These are phyloP conservation scores for Eretmochelys imbricata DNA, from an alignment of 2,113 vertebrate genomes.

Conservation along the genomic window DNA sequence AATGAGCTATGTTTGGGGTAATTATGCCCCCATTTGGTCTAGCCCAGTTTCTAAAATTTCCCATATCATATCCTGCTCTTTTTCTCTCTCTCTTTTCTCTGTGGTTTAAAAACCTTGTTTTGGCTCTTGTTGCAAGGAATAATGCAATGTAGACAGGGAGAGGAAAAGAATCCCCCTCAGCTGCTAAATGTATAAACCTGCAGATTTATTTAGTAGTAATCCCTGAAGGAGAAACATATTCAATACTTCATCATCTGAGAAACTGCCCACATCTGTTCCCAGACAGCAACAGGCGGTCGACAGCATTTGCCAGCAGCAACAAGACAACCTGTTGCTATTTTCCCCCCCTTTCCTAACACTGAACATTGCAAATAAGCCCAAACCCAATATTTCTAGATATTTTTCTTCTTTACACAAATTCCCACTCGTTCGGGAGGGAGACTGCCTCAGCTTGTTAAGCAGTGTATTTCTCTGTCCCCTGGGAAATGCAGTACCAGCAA, in stretches of 20 bases:
- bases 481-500: fast-evolving
- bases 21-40: conserved; percentile 40
- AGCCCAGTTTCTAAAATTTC: conserved; percentile 16
- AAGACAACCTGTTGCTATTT: conserved; percentile 57
- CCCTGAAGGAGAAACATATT: conserved; percentile 73
- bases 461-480: neutral
- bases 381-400: neutral
- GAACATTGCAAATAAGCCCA: fast-evolving
- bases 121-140: conserved; percentile 48
- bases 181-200: conserved; percentile 76
- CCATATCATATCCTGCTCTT: conserved; percentile 22
- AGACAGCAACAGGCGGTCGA: conserved; percentile 46
- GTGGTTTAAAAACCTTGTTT: conserved; percentile 48
- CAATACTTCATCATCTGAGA: conserved; percentile 69
- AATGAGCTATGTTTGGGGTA: conserved; percentile 44
- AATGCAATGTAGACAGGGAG: neutral
- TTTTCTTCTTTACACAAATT: neutral
- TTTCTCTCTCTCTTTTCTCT: neutral
- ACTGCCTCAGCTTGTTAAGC: neutral
- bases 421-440: fast-evolving
- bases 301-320: conserved; percentile 53
- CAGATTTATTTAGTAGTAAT: conserved; percentile 72
- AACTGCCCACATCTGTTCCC: conserved; percentile 74
- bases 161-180: conserved; percentile 62
- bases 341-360: neutral